Evolutionary conservation across 2,113 vertebrate species (phyloP), one percentile per base, ranked within the genome.

Genomic region (Oncorhynchus masou): DNA sequence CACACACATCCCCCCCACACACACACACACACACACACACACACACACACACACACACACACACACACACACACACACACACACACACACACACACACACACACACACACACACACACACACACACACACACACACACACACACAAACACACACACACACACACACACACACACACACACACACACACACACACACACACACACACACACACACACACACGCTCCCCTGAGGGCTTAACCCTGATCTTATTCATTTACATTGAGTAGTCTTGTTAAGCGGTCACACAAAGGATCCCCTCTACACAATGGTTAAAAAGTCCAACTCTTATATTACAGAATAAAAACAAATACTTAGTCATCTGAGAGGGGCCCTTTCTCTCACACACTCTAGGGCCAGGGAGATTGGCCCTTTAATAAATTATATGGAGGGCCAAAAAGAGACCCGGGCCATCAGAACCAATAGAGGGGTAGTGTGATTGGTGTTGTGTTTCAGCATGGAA

Each of bases 241-340:
- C 84, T 74, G 78, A 86, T 83, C 76, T 81, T 73, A 83, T 88
- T 90, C 80, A 89, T 92, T 92, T 91, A 84, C 87, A 91, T 88
- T 88, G 85, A 92, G 86, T 91, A 80, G 77, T 54, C 73, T 77
- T 45, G 85, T 83, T 86, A 31, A 72, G 65, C 13, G 66, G 77
- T 16, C 20, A 86, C 81, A 90, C 89, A 92, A 93, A 89, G 88
- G 48, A 85, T 54, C 78, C 13, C 45, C 39, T 64, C 82, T 74
- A 90, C 88, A 90, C 88, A 90, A 91, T 90, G 77, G 86, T 81
- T 76, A 76, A 85, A 81, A 83, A 86, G 84, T 75, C 82, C 85
- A 85, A 79, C 79, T 87, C 80, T 75, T 83, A 87, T 89, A 87
- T 91, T 84, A 89, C 69, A 70, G 71, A 74, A 79, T 77, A 79